Conservation (phyloP, 23 tunicate genomes). For the Trididemnum miniatum region DNA sequence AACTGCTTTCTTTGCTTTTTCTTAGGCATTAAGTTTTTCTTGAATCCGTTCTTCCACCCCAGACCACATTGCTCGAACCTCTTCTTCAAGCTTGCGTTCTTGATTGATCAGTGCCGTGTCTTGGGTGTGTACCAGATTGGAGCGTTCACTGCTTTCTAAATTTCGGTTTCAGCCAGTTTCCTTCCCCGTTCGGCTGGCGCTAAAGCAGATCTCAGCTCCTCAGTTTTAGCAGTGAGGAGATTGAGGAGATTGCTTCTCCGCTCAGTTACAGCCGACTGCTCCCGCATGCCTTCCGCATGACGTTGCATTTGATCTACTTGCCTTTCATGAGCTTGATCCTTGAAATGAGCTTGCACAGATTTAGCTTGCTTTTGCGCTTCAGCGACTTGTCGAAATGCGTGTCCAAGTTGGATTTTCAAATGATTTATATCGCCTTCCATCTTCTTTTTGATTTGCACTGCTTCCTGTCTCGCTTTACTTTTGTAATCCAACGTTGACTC, state of each 20-base stretch:
- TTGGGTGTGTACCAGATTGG: constrained; percentile 96
- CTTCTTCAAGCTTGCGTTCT: constrained; percentile 94
- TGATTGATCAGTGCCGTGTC: constrained; percentile 99
- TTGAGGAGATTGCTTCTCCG: constrained; percentile 67
- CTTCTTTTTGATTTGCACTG: constrained; percentile 96
- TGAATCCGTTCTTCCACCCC: constrained; percentile 96
- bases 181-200: constrained; percentile 98
- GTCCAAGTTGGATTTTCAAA: constrained; percentile 94
- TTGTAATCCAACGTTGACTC: constrained; percentile 97
- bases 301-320: constrained; percentile 85
- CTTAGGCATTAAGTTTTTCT: constrained; percentile 93
- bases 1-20: constrained; percentile 92
- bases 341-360: constrained; percentile 76
- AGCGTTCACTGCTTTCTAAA: constrained; percentile 85
- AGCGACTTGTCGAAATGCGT: constrained; percentile 82
- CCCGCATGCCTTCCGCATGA: constrained; percentile 71
- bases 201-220: constrained; percentile 79
- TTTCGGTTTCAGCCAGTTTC: constrained; percentile 82
- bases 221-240: constrained; percentile 83
- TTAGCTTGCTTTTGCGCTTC: constrained; percentile 89
- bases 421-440: constrained; percentile 97
- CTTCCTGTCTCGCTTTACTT: constrained; percentile 92
- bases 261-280: constrained; percentile 86
- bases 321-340: constrained; percentile 78
- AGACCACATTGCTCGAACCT: constrained; percentile 68